These are phyloP conservation scores for Aleiodes testaceus DNA, from an alignment of 2,888 invertebrate species.

Conservation along the genomic window DNA sequence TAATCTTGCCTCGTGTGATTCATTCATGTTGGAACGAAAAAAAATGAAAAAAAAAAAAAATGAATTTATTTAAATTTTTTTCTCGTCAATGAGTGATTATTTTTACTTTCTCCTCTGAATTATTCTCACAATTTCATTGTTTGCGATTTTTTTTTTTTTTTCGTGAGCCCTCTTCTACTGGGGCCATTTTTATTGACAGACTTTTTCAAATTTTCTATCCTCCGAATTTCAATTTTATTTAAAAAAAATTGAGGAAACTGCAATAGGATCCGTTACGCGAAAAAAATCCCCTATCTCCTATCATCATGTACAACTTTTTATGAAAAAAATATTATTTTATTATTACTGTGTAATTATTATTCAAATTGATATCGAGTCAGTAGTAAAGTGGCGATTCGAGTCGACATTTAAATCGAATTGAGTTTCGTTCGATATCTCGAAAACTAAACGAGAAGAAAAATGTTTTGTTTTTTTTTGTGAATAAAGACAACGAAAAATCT, in stretches of 20 bases:
- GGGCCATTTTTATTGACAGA: constrained; percentile 70
- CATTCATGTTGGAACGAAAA: constrained; percentile 49
- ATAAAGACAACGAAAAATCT: too few species aligned
- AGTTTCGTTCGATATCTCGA: too few species aligned
- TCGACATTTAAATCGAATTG: too few species aligned
- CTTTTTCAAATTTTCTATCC: constrained; percentile 47
- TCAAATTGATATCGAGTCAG: not conserved
- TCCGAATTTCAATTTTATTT: not conserved
- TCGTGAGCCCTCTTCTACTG: constrained; percentile 68
- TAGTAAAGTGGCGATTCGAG: too few species aligned
- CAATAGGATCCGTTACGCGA: constrained; percentile 9
- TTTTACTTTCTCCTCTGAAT: constrained; percentile 42
- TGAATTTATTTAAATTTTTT: constrained; percentile 41
- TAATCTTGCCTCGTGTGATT: constrained; percentile 55
- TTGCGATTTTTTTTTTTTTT: constrained; percentile 26
- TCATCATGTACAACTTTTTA: constrained; percentile 23
- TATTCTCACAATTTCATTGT: constrained; percentile 38
- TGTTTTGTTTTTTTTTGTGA: too few species aligned
- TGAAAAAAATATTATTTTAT: not conserved
- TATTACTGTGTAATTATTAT: constrained; percentile 24
- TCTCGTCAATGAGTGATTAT: not conserved
- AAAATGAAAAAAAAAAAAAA: constrained; percentile 44
- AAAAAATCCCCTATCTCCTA: not conserved
- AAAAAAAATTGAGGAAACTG: constrained; percentile 8
- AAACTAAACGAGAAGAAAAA: too few species aligned